These are phyloP conservation scores for Gerris buenoi DNA, from an alignment of 1,140 invertebrate species.

Conservation along the genomic window DNA sequence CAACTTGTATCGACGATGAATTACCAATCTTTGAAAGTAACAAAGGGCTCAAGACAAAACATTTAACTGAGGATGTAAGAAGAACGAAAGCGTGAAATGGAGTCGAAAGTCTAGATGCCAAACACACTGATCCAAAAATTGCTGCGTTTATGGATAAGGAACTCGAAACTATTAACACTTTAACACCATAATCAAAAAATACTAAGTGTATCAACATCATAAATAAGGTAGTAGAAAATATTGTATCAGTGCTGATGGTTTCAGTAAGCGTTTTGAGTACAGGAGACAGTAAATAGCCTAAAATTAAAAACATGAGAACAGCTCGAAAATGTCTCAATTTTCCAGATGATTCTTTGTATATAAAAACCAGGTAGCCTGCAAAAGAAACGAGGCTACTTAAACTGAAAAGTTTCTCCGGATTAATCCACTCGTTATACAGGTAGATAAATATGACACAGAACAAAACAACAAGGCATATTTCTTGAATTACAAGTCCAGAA, in stretches of 20 bases:
- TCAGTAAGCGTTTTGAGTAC: constrained; percentile 88
- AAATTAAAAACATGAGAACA: constrained; percentile 58
- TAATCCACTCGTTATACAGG: constrained; percentile 48
- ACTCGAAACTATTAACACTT: constrained; percentile 62
- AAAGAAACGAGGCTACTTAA: constrained; percentile 36
- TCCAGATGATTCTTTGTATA: constrained; percentile 25
- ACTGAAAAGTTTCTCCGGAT: constrained; percentile 43
- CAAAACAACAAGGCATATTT: constrained; percentile 56
- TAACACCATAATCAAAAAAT: constrained; percentile 80
- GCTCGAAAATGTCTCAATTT: constrained; percentile 45
- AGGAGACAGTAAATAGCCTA: constrained; percentile 74
- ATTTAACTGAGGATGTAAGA: constrained; percentile 65
- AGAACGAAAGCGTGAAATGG: constrained; percentile 76
- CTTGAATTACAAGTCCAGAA: constrained; percentile 52
- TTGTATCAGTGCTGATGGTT: constrained; percentile 91
- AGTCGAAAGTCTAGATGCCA: constrained; percentile 75
- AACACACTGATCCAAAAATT: constrained; percentile 81
- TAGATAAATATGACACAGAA: constrained; percentile 60
- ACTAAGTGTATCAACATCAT: constrained; percentile 78
- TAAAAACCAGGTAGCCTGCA: constrained; percentile 41
- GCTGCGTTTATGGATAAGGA: constrained; percentile 78
- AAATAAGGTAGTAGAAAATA: constrained; percentile 76
- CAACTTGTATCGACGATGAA: constrained; percentile 14
- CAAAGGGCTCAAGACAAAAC: constrained; percentile 78
- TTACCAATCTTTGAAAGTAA: constrained; percentile 45